phyloP scores from a whole-genome alignment of 2,797 vertebrate genomes.

The Xiphophorus birchmanni region DNA sequence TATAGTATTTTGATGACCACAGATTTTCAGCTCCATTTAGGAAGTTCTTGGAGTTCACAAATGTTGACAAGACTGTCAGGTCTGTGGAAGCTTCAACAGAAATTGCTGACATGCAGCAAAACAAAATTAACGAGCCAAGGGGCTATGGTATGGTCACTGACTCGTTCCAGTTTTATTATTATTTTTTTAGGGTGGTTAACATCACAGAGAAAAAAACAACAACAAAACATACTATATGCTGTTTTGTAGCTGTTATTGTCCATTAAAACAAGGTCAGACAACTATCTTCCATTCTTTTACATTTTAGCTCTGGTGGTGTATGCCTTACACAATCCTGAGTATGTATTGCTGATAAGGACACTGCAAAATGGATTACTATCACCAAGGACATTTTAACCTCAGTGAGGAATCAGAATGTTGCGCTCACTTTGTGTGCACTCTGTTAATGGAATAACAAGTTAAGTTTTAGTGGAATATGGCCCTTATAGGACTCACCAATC shows the following conservation, averaged over 20 bases:
- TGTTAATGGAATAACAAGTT: conserved; percentile 34
- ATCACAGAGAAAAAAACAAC: conserved; percentile 8
- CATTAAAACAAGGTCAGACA: conserved; percentile 20
- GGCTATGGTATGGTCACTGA: conserved; percentile 35
- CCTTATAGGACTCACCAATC: not conserved
- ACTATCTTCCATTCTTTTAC: conserved; percentile 31
- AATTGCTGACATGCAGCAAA: conserved; percentile 42
- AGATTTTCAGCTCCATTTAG: conserved; percentile 6
- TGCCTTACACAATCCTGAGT: conserved; percentile 44
- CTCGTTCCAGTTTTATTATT: conserved; percentile 41
- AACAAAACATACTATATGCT: not conserved
- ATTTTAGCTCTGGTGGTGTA: conserved; percentile 54
- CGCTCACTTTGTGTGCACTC: conserved; percentile 32
- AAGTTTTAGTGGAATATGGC: conserved; percentile 21
- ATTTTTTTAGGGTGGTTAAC: conserved; percentile 25
- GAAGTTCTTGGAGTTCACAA: conserved; percentile 32
- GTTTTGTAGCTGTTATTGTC: conserved; percentile 12
- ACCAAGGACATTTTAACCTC: conserved; percentile 59
- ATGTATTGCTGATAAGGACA: conserved; percentile 65
- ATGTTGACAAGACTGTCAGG: conserved; percentile 49
- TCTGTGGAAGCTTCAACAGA: conserved; percentile 20
- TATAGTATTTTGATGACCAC: not conserved
- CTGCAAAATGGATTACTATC: conserved; percentile 68
- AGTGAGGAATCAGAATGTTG: conserved; percentile 50
- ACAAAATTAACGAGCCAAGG: conserved; percentile 32